A percentile compares a stretch with the other conserved stretches of the same genome.
Conservation (phyloP, 2,888 invertebrate species). For the Melangyna quadrimaculata region DNA sequence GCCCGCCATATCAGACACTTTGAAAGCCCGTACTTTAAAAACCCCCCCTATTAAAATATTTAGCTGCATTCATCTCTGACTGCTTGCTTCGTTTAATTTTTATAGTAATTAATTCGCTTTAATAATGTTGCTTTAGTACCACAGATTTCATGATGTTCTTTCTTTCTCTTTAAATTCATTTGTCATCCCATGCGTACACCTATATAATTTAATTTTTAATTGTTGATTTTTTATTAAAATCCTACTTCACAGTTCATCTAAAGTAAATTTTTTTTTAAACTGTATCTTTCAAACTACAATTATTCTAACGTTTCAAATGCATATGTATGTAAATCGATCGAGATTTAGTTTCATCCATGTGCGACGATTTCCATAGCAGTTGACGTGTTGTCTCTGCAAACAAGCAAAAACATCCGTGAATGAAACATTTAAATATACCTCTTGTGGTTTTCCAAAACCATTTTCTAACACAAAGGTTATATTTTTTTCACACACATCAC, state of each 20-base stretch:
- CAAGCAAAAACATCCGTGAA: neutral
- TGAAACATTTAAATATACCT: neutral
- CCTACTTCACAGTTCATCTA: neutral
- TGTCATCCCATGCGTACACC: too few relatives aligned
- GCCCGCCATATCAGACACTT: too few relatives aligned
- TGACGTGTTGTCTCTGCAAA: neutral
- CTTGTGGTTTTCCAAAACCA: neutral
- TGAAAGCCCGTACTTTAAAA: too few relatives aligned
- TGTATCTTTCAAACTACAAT: neutral
- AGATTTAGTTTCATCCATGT: neutral
- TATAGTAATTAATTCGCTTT: too few relatives aligned
- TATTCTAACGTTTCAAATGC: neutral
- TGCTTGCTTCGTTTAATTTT: too few relatives aligned
- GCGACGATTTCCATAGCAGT: neutral
- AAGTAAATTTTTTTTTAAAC: neutral
- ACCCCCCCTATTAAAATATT: too few relatives aligned
- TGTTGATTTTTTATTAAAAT: neutral
- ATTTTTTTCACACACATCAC: neutral
- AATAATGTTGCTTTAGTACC: too few relatives aligned
- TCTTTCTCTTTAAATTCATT: too few relatives aligned
- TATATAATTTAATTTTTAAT: too few relatives aligned
- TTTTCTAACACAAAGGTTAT: neutral
- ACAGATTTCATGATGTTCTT: too few relatives aligned
- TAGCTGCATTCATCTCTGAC: too few relatives aligned
- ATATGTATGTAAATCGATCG: too few relatives aligned